phyloP scores from a whole-genome alignment of 2,888 invertebrate genomes.

The Dexiosoma caninum region DNA sequence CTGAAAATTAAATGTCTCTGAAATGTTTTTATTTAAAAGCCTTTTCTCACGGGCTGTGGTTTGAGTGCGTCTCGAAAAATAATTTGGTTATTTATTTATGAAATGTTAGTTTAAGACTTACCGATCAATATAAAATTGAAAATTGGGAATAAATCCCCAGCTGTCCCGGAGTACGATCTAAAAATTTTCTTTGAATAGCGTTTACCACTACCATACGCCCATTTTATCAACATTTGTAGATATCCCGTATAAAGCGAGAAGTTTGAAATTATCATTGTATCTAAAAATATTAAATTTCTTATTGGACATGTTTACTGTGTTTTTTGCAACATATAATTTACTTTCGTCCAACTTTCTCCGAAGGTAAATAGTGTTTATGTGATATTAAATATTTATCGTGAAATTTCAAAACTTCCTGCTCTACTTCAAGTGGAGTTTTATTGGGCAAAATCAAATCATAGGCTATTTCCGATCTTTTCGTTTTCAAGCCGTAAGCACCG shows the following conservation, averaged over 20 bases:
- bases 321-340: conserved; percentile 36
- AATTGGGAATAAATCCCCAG: too few relatives aligned
- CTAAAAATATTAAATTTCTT: conserved; percentile 58
- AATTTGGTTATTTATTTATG: too few relatives aligned
- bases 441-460: conserved; percentile 69
- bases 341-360: conserved; percentile 71
- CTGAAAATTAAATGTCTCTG: too few relatives aligned
- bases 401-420: conserved; percentile 67
- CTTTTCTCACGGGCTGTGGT: too few relatives aligned
- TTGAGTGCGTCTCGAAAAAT: too few relatives aligned
- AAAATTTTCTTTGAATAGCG: conserved; percentile 68
- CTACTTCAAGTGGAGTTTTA: conserved; percentile 67
- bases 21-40: too few relatives aligned
- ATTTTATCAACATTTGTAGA: conserved; percentile 57
- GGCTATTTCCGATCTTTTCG: conserved; percentile 33
- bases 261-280: conserved; percentile 67
- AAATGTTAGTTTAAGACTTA: conserved; percentile 46
- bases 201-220: conserved; percentile 70
- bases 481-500: conserved; percentile 67
- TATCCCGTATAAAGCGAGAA: conserved; percentile 64
- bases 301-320: background rate
- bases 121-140: conserved; percentile 68
- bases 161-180: conserved; percentile 66
- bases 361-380: conserved; percentile 73
- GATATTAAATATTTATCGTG: conserved; percentile 72